Evolutionary conservation across 2,888 invertebrate species (phyloP).

Genomic region (Branchellion lobata): DNA sequence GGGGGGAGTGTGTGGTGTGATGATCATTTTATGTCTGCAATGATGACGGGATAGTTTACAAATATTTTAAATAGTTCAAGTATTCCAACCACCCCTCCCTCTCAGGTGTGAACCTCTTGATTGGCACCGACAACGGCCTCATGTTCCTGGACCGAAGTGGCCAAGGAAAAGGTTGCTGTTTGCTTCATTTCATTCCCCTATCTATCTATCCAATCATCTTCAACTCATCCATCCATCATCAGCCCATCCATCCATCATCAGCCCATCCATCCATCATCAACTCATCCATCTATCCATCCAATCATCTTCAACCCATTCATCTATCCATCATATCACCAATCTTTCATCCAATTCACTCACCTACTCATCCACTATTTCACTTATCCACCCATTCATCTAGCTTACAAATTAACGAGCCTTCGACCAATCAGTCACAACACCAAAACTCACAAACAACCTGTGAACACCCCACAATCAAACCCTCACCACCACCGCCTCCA

Average conservation of each 20-base stretch:
- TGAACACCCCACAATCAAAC: no score
- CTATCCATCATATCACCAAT: neutral
- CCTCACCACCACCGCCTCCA: no score
- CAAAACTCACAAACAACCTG: no score
- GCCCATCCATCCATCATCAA: neutral
- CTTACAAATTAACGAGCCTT: neutral
- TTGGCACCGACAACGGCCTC: conserved; percentile 97
- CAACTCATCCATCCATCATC: neutral
- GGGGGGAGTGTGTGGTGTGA: neutral
- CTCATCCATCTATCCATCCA: neutral
- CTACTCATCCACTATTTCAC: neutral
- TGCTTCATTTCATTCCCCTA: no score
- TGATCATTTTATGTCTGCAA: neutral
- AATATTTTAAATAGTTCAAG: no score
- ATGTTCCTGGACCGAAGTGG: conserved; percentile 97
- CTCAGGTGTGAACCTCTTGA: conserved; percentile 89
- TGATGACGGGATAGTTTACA: no score
- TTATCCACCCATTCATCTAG: neutral
- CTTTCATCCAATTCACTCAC: neutral
- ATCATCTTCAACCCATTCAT: neutral
- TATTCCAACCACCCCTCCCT: no score
- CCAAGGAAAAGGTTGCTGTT: conserved; percentile 65
- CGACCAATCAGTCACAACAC: no score
- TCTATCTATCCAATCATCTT: no score
- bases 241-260: neutral